phyloP scores from a whole-genome alignment of 2,888 invertebrate genomes.

The Dyspetes luteomarginatus region DNA sequence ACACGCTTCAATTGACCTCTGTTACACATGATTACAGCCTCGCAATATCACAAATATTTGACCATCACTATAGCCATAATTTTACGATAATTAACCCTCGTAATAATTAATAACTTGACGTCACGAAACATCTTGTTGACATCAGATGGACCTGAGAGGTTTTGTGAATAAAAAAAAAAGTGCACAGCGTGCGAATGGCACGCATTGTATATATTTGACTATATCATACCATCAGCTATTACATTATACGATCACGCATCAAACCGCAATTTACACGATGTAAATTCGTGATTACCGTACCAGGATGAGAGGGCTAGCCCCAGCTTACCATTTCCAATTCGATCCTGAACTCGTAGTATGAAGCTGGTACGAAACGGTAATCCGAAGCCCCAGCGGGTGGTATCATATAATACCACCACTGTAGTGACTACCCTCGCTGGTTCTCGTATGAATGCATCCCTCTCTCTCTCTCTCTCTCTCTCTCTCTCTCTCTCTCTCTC shows the following conservation, averaged over 20 bases:
- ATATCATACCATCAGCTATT: conserved; percentile 9
- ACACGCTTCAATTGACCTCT: no score
- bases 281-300: conserved; percentile 60
- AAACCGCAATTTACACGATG: conserved; percentile 57
- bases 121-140: no score
- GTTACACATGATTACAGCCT: no score
- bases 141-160: no score
- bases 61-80: no score
- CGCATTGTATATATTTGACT: not conserved
- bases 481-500: not conserved
- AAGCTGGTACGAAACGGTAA: conserved; percentile 52
- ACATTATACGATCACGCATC: conserved; percentile 49
- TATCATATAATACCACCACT: conserved; percentile 38
- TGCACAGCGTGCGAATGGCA: not conserved
- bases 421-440: not conserved
- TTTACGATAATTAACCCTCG: no score
- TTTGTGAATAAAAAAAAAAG: not conserved
- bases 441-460: not conserved
- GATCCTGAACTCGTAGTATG: conserved; percentile 29
- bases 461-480: not conserved
- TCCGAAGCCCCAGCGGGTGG: conserved; percentile 46
- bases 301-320: conserved; percentile 42
- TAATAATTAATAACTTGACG: no score
- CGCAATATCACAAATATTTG: no score
- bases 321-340: conserved; percentile 63